Percentiles rank a stretch among this genome's conserved stretches.
Conservation (phyloP, 2,113 vertebrate species). For the Melanostigma gelatinosum region DNA sequence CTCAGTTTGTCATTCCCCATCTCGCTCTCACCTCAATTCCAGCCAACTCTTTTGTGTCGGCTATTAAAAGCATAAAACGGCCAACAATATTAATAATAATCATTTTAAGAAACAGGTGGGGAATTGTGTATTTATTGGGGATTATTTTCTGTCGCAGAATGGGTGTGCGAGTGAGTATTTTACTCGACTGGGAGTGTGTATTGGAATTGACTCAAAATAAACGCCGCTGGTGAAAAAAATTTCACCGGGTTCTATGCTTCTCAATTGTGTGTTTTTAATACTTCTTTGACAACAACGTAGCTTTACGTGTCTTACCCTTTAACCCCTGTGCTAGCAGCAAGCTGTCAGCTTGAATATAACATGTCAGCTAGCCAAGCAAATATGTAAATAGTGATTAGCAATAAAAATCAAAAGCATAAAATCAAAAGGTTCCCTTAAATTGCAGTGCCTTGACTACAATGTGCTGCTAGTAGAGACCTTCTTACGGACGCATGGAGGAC, state of each 20-base stretch:
- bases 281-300: no score
- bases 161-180: not conserved
- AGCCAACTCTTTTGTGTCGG: not conserved
- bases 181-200: not conserved
- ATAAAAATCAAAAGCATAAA: not conserved
- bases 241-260: not conserved
- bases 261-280: not conserved
- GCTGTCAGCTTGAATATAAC: not conserved
- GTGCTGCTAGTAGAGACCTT: not conserved
- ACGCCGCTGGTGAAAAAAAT: not conserved
- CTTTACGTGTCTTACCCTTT: not conserved
- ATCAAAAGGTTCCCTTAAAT: not conserved
- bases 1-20: not conserved
- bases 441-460: not conserved
- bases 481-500: constrained; percentile 19
- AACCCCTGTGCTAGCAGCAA: not conserved
- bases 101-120: not conserved
- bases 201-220: not conserved
- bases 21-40: not conserved
- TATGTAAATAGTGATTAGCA: not conserved
- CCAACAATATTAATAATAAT: not conserved
- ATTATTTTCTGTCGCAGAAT: not conserved
- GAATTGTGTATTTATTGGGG: not conserved
- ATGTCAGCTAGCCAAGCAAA: no score
- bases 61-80: not conserved